These are phyloP conservation scores for Dinocampus coccinellae DNA, from an alignment of 2,888 invertebrate genomes.

Conservation along the genomic window DNA sequence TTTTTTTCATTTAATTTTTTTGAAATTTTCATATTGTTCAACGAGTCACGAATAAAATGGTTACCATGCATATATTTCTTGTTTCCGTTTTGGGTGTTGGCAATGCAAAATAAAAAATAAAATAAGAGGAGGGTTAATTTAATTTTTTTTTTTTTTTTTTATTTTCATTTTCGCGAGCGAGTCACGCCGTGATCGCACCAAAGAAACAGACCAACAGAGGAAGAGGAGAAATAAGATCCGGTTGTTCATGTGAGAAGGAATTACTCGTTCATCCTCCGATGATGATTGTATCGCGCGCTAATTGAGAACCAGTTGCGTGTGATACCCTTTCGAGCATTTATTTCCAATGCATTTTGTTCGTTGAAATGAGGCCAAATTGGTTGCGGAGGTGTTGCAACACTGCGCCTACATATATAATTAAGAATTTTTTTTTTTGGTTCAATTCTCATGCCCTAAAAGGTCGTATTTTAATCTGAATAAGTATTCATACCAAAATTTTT, in stretches of 20 bases:
- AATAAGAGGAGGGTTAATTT: background rate
- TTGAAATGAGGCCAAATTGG: background rate
- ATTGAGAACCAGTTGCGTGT: slow-evolving; percentile 47
- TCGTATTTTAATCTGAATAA: background rate
- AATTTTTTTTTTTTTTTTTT: background rate
- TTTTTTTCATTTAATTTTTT: background rate
- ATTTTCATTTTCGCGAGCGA: background rate
- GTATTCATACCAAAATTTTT: background rate
- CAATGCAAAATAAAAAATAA: background rate
- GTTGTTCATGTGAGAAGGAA: slow-evolving; percentile 25
- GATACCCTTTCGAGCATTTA: slow-evolving; percentile 6
- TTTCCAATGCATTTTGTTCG: background rate
- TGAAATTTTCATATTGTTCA: too few relatives aligned
- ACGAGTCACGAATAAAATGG: background rate
- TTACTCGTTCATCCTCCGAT: slow-evolving; percentile 37
- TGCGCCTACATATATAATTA: slow-evolving; percentile 10
- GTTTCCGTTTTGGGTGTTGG: background rate
- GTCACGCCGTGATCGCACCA: background rate
- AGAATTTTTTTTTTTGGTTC: background rate
- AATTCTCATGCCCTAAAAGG: background rate
- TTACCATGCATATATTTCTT: background rate
- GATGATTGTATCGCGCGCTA: slow-evolving; percentile 40
- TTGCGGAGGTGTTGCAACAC: background rate
- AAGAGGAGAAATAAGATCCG: slow-evolving; percentile 14
- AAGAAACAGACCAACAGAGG: background rate